phyloP scores from a whole-genome alignment of 2,113 vertebrate genomes.

The Mormyrus lacerda region DNA sequence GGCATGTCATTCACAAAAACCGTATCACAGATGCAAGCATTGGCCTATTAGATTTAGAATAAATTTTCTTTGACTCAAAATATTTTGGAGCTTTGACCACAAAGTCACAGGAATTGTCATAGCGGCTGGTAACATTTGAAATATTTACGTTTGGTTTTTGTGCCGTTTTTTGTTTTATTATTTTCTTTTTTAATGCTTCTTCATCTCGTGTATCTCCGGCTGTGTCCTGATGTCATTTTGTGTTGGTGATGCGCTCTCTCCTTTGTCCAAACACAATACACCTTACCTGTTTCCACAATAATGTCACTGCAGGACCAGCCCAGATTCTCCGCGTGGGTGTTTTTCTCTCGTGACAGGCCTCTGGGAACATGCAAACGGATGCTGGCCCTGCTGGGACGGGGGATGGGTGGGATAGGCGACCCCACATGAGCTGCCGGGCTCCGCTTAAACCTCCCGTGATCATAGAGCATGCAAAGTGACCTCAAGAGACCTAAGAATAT shows the following conservation, averaged over 20 bases:
- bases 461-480: not conserved
- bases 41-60: not conserved
- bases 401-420: not conserved
- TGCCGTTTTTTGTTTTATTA: not conserved
- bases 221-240: slow-evolving; percentile 52
- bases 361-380: slow-evolving; percentile 9
- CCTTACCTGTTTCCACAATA: slow-evolving; percentile 49
- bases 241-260: slow-evolving; percentile 42
- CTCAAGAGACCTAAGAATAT: not conserved
- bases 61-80: not conserved
- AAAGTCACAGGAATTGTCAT: not conserved
- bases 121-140: not conserved
- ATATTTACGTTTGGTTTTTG: not conserved
- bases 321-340: slow-evolving; percentile 20
- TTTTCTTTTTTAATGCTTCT: not conserved
- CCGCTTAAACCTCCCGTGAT: not conserved
- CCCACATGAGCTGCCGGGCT: not conserved
- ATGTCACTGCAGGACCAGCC: slow-evolving; percentile 13
- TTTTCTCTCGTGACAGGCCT: slow-evolving; percentile 38
- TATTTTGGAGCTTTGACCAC: not conserved
- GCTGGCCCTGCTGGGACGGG: not conserved
- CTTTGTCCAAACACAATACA: slow-evolving; percentile 58
- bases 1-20: not conserved
- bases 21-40: not conserved
- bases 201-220: not conserved